phyloP scores from a whole-genome alignment of 2,888 invertebrate genomes.

The Galerucella nymphaeae region DNA sequence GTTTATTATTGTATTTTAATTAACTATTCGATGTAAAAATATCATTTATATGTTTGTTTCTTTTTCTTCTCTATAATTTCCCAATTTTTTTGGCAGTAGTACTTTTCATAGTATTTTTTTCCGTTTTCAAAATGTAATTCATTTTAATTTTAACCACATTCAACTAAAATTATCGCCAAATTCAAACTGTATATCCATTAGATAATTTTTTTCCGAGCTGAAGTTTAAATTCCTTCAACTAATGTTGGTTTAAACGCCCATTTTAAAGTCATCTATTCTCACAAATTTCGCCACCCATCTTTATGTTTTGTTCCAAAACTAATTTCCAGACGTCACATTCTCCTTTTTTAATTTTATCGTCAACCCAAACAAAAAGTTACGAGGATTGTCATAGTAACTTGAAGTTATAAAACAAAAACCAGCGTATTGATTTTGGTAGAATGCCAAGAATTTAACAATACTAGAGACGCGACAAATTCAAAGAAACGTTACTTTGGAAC shows the following conservation, averaged over 20 bases:
- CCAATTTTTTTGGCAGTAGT: too few species aligned
- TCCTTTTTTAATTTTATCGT: slow-evolving; percentile 31
- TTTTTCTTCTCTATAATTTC: too few species aligned
- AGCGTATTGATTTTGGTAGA: slow-evolving; percentile 34
- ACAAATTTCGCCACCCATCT: slow-evolving; percentile 7
- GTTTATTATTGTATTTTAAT: too few species aligned
- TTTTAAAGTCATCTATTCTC: background rate
- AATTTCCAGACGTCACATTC: slow-evolving; percentile 19
- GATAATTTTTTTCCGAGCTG: background rate
- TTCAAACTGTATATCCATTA: too few species aligned
- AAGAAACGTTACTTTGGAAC: background rate
- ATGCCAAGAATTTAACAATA: slow-evolving; percentile 29
- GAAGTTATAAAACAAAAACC: slow-evolving; percentile 32
- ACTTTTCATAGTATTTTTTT: too few species aligned
- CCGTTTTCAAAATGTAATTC: too few species aligned
- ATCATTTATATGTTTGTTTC: too few species aligned
- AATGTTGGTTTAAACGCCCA: background rate
- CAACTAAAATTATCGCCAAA: too few species aligned
- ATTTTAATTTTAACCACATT: too few species aligned
- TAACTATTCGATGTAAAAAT: too few species aligned
- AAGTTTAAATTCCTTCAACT: background rate
- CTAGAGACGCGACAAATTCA: background rate
- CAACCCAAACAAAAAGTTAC: slow-evolving; percentile 34
- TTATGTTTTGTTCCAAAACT: slow-evolving; percentile 22
- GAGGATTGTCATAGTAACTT: slow-evolving; percentile 24